Base-by-base conservation (phyloP, 2,797 vertebrate species). In the Phataginus tetradactyla region DNA sequence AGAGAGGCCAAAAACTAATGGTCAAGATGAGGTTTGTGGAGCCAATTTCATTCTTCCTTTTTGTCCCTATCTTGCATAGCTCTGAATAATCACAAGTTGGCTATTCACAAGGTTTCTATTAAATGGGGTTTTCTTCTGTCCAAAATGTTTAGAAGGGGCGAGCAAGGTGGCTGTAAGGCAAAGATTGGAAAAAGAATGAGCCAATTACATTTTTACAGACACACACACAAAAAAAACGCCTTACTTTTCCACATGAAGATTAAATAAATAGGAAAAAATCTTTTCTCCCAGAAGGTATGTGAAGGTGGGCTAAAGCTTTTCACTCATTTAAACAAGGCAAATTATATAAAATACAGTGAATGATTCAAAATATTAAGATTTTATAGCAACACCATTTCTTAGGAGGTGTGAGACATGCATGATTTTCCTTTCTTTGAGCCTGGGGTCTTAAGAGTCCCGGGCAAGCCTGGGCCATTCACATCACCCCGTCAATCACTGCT, bases 321-420 rank as follows among this genome's bases (percentile, higher is more conserved):
- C 78, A 93, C 78, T 90, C 53, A 72, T 94, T 39, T 74, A 97
- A 98, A 96, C 51, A 95, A 98, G 89, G 69, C 93, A 97, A 92
- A 96, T 95, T 97, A 96, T 86, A 98, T 96, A 96, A 97, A 97
- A 93, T 94, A 90, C 64, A 97, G 78, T 80, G 91, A 96, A 87
- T 72, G 51, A 97, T 96, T 97, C 87, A 13, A 97, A 98, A 98
- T 97, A 97, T 98, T 98, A 97, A 90, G 93, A 96, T 98, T 98
- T 96, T 97, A 97, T 87, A 97, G 91, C 97, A 95, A 92, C 83
- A 77, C 90, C 57, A 97, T 96, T 97, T 98, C 96, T 95, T 91
- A 93, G 87, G 97, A 74, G 93, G 81, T 81, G 37, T 34, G 89
- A 86, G 93, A 97, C 61, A 59, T 74, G 77, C 68, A 91, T 68